A percentile compares a stretch with the other conserved stretches of the same genome.
These are phyloP conservation scores for Mellilla xanthometata DNA, from an alignment of 2,888 invertebrate species.

Conservation along the genomic window DNA sequence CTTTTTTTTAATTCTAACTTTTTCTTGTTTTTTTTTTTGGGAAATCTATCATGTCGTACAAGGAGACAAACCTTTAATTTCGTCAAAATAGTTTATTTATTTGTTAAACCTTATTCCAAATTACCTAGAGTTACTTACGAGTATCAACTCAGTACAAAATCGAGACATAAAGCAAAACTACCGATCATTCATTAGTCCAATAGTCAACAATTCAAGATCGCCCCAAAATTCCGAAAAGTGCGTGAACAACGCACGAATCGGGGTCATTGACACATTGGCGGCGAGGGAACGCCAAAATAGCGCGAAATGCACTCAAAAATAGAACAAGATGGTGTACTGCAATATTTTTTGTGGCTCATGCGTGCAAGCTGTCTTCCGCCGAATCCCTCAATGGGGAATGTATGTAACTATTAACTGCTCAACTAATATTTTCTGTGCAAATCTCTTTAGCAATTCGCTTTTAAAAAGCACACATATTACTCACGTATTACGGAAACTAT, in stretches of 20 bases:
- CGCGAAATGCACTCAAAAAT: conserved; percentile 82
- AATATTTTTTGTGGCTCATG: conserved; percentile 74
- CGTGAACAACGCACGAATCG: conserved; percentile 78
- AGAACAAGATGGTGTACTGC: conserved; percentile 74
- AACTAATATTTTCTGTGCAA: conserved; percentile 8
- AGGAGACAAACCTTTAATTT: too few species aligned
- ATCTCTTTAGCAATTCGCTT: background rate
- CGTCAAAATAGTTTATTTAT: too few species aligned
- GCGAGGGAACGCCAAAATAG: conserved; percentile 82
- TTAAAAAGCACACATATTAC: too few species aligned
- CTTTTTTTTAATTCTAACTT: too few species aligned
- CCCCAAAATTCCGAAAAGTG: conserved; percentile 77
- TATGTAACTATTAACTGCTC: conserved; percentile 16
- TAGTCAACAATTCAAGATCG: conserved; percentile 52
- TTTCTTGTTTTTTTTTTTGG: too few species aligned
- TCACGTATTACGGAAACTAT: too few species aligned
- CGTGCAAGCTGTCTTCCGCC: conserved; percentile 51
- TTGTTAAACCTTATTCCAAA: too few species aligned
- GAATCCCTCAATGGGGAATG: conserved; percentile 41
- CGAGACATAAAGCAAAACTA: background rate
- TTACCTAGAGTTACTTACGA: too few species aligned
- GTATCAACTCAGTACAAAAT: background rate
- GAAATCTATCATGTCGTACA: too few species aligned
- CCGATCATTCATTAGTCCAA: conserved; percentile 30
- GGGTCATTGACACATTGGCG: conserved; percentile 78